phyloP scores from a whole-genome alignment of 2,888 invertebrate species.

The Hymenopus coronatus region DNA sequence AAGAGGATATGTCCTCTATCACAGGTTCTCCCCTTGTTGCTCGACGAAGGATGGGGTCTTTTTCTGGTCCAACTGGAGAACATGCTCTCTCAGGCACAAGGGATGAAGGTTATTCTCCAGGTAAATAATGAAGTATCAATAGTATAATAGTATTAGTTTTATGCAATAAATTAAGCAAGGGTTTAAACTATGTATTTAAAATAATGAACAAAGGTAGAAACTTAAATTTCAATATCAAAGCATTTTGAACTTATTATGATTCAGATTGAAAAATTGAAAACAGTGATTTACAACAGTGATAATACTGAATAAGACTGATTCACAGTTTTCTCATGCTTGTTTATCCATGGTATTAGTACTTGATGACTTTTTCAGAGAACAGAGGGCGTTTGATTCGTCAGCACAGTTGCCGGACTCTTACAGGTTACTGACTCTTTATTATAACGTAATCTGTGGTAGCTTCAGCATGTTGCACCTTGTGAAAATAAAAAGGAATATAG shows the following conservation, averaged over 20 bases:
- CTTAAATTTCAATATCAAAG: not conserved
- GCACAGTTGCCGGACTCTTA: constrained; percentile 16
- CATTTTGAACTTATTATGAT: not conserved
- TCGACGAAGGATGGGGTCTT: constrained; percentile 65
- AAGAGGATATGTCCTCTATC: constrained; percentile 60
- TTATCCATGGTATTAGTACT: not conserved
- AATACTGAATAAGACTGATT: too few species aligned
- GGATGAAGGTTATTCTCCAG: constrained; percentile 55
- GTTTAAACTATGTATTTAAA: not conserved
- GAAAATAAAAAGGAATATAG: not conserved
- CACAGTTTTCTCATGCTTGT: too few species aligned
- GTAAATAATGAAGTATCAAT: constrained; percentile 40
- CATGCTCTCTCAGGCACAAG: constrained; percentile 36
- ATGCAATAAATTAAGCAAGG: not conserved
- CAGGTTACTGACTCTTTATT: constrained; percentile 19
- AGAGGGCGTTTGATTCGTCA: constrained; percentile 6
- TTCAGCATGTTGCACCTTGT: not conserved
- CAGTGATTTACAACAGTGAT: too few species aligned
- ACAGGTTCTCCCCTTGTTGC: constrained; percentile 66
- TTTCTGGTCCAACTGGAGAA: constrained; percentile 49
- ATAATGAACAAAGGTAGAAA: not conserved
- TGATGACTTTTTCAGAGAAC: constrained; percentile 14
- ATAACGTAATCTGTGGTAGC: not conserved
- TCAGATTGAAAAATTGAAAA: too few species aligned
- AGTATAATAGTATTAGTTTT: not conserved